Percentiles rank a stretch among this genome's conserved stretches.
phyloP scores from a whole-genome alignment of 2,888 invertebrate species.

The Calameuta pallipes region DNA sequence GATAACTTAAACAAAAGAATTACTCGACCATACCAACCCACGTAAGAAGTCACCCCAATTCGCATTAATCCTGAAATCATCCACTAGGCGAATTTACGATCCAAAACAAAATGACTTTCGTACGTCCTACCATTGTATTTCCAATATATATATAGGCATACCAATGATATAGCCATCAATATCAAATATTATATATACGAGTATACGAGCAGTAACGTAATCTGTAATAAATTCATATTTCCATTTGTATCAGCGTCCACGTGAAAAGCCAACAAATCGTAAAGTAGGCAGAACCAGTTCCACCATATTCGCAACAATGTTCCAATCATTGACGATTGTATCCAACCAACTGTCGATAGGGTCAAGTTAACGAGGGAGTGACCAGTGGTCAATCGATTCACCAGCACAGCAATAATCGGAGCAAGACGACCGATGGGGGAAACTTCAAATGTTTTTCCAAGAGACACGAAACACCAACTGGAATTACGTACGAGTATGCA shows the following conservation, averaged over 20 bases:
- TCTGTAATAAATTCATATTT: constrained; percentile 63
- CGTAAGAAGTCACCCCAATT: no score
- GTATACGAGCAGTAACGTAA: constrained; percentile 47
- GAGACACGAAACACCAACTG: constrained; percentile 32
- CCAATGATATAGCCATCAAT: not conserved
- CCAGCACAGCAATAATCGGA: no score
- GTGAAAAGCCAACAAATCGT: constrained; percentile 60
- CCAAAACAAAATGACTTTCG: constrained; percentile 1
- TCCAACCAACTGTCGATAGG: constrained; percentile 59
- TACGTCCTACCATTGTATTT: not conserved
- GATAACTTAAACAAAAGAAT: no score
- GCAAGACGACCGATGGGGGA: no score
- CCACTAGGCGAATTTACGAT: not conserved
- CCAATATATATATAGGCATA: no score
- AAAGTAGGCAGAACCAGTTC: constrained; percentile 48
- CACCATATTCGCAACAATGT: constrained; percentile 53
- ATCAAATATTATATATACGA: not conserved
- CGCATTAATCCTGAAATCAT: no score
- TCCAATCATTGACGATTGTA: constrained; percentile 62
- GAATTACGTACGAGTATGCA: not conserved
- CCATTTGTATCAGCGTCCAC: constrained; percentile 48
- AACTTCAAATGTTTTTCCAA: constrained; percentile 44
- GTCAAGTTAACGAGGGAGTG: constrained; percentile 48
- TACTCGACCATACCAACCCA: no score
- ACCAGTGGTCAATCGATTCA: constrained; percentile 41